Evolutionary conservation across 2,888 invertebrate genomes (phyloP), one percentile per base, ranked within the genome.

Genomic region (Penaeus monodon): DNA sequence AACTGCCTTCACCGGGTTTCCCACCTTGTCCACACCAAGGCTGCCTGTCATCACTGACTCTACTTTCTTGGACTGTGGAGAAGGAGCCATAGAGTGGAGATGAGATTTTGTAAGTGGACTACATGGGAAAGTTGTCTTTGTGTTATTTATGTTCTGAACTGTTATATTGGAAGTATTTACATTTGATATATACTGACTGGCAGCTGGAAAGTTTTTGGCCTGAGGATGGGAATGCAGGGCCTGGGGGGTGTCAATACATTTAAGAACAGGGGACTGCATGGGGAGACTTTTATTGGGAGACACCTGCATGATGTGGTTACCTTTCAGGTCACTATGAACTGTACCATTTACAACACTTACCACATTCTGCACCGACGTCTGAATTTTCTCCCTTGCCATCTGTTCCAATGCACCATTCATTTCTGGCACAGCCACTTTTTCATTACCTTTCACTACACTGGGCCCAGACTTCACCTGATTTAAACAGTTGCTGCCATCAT

Each of bases 321-420:
- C 80, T 73, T 80, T 74, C 33, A 22, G 27, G 20, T 66, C 77
- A 57, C 27, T 81, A 22, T 83, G 83, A 33, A 78, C 68, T 24
- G 78, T 77, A 64, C 83, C 83, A 79, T 87, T 87, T 33, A 83
- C 17, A 22, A 73, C 22, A 27, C 70, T 63, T 22, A 49, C 22
- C 57, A 49, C 79, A 73, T 49, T 83, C 79, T 77, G 57, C 14
- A 57, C 79, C 29, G 63, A 20, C 27, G 24, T n/a, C 27, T 74
- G 78, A 7, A 79, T 27, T 73, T 79, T 83, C 1, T 73, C 49
- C 7, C 70, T 68, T 22, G 79, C 63, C 33, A 73, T 66, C 7
- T 83, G 86, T 63, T 66, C 77, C 63, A 70, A n/a, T 27, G 83
- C 44, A 12, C 83, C 86, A 79, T 79, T 87, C 27, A 82, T 44